Conservation (phyloP, 2,113 vertebrate species). For the Sarotherodon lohbergeri region DNA sequence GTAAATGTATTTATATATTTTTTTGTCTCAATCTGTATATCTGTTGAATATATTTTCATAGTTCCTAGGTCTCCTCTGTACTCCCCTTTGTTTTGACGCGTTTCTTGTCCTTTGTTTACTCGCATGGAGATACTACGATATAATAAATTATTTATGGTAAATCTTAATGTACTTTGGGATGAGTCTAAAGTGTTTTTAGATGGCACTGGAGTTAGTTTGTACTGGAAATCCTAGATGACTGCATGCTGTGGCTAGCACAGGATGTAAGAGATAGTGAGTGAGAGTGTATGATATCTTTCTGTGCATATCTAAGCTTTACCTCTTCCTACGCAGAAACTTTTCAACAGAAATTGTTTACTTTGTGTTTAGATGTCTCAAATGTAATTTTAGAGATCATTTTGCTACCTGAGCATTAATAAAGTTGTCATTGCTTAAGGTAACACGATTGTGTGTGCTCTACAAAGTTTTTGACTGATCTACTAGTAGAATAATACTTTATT, state of each 20-base stretch:
- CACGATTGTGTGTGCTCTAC: neutral
- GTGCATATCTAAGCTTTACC: conserved; percentile 21
- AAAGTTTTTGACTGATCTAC: neutral
- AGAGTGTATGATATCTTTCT: conserved; percentile 29
- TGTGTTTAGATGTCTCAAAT: conserved; percentile 65
- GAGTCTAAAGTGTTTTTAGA: conserved; percentile 26
- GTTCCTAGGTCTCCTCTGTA: conserved; percentile 54
- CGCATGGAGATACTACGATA: conserved; percentile 67
- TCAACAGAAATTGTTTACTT: conserved; percentile 52
- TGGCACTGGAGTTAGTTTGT: conserved; percentile 56
- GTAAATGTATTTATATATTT: conserved; percentile 72
- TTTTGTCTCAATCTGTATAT: conserved; percentile 66
- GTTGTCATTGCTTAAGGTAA: conserved; percentile 64
- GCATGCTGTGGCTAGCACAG: conserved; percentile 47
- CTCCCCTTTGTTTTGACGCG: conserved; percentile 46
- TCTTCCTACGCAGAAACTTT: conserved; percentile 37
- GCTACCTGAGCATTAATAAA: conserved; percentile 72
- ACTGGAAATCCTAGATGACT: conserved; percentile 50
- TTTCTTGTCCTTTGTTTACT: conserved; percentile 56
- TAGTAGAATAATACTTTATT: neutral
- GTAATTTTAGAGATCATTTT: conserved; percentile 68
- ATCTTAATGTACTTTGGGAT: conserved; percentile 38
- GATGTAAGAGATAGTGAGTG: conserved; percentile 8
- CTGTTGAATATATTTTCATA: conserved; percentile 74
- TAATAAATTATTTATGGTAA: conserved; percentile 59